These are phyloP conservation scores for Deladenus siricidicola DNA, from an alignment of 2,888 invertebrate genomes.

Conservation along the genomic window DNA sequence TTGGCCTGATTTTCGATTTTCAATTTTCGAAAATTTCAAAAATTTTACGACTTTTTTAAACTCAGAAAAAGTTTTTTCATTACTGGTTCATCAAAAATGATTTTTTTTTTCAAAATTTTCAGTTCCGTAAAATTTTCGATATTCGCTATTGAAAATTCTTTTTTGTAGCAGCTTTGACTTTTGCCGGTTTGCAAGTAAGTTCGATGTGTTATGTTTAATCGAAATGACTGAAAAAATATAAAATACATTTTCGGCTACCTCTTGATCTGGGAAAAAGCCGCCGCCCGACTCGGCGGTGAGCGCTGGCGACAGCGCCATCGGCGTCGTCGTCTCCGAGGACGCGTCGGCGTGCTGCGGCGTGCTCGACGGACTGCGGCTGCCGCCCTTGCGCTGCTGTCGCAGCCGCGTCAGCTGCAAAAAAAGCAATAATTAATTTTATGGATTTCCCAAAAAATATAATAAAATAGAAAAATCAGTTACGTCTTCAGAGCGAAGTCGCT, in stretches of 20 bases:
- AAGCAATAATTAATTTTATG: too few species aligned
- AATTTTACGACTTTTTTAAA: too few species aligned
- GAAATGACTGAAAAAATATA: constrained; percentile 2
- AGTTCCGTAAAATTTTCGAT: too few species aligned
- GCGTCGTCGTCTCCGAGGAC: constrained; percentile 19
- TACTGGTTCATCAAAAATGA: too few species aligned
- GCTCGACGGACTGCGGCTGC: constrained; percentile 24
- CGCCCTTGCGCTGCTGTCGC: constrained; percentile 6
- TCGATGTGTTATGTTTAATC: neutral
- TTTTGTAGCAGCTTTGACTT: too few species aligned
- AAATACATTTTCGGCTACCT: neutral
- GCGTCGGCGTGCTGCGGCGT: constrained; percentile 28
- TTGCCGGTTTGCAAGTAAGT: constrained; percentile 12
- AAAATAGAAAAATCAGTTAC: too few species aligned
- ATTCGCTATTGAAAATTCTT: too few species aligned
- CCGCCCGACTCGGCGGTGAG: constrained; percentile 26
- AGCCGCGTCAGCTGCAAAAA: neutral
- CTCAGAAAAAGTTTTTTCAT: too few species aligned
- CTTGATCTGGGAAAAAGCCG: neutral
- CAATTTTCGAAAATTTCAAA: too few species aligned
- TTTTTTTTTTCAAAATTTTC: too few species aligned
- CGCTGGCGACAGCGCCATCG: constrained; percentile 32
- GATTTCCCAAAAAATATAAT: too few species aligned
- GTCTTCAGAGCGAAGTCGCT: neutral
- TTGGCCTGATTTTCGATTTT: too few species aligned